A percentile compares a stretch with the other conserved stretches of the same genome.
Evolutionary conservation across 1,140 invertebrate species (phyloP).

Genomic region (Pantala flavescens): DNA sequence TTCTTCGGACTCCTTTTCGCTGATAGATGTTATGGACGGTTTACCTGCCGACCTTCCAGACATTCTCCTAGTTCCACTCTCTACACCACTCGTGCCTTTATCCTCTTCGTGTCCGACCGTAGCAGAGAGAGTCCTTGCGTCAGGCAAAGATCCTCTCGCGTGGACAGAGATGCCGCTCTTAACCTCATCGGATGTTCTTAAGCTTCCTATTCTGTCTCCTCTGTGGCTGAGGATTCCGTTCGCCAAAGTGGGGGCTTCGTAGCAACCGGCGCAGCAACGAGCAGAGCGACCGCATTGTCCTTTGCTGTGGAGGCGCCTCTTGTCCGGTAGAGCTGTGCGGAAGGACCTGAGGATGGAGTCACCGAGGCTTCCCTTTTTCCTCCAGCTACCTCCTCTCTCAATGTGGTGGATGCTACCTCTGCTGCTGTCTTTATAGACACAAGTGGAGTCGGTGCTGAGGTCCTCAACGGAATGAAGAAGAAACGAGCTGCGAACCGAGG

Average conservation of each 20-base stretch:
- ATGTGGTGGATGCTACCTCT: slow-evolving; percentile 19
- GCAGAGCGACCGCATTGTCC: background rate
- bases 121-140: background rate
- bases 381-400: background rate
- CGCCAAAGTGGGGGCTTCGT: background rate
- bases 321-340: background rate
- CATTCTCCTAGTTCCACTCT: background rate
- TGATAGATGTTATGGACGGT: background rate
- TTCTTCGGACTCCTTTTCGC: background rate
- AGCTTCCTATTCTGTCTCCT: background rate
- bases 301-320: background rate
- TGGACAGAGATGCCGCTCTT: background rate
- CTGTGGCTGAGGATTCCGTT: background rate
- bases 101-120: background rate
- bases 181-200: background rate
- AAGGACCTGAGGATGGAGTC: background rate
- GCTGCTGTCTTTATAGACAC: slow-evolving; percentile 53
- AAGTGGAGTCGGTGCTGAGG: slow-evolving; percentile 59
- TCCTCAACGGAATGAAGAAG: slow-evolving; percentile 61
- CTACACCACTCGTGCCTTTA: background rate
- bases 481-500: slow-evolving; percentile 53
- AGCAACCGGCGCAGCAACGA: background rate
- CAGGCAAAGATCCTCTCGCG: background rate
- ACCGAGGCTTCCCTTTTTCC: background rate
- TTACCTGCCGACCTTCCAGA: background rate